Evolutionary conservation across 37 sponge, comb jelly and placozoan genomes (phyloP), one percentile per base, ranked within the genome.

Genomic region (Halichondria panicea): DNA sequence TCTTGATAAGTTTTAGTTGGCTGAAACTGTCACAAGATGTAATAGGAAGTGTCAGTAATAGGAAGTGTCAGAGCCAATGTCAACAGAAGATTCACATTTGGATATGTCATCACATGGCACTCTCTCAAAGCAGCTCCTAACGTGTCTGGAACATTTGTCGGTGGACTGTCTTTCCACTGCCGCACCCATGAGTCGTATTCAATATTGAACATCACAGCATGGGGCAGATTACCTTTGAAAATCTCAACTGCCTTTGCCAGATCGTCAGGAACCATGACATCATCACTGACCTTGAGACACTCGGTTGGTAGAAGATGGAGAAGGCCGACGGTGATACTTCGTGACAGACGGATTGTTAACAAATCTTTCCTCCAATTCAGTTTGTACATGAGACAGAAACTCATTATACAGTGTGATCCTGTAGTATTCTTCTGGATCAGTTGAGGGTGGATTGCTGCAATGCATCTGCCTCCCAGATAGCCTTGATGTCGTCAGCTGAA

Each of bases 221-320:
- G 53, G 9, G 72, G 72, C 19, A 71, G 72, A 25, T 45, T n/a
- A 31, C 8, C 55, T 45, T 44, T 8, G 22, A 35, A 71, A 46
- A 71, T 46, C 53, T 71, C 53, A 24, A 71, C 72, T 27, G 72
- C 46, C 24, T 71, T 24, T 35, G 18, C 27, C 13, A 71, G 53
- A 4, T 48, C 8, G 40, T 66, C 22, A n/a, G 68, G 68, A 66
- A 66, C 22, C 9, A 9, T 25, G 11, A 9, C n/a, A 33, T 74
- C 61, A n/a, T 66, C 36, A 54, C 43, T 62, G 11, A 74, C 41
- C 40, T 2, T 13, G 28, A 53, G 61, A 46, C 82, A 81, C 22
- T 82, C 68, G 63, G 43, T 53, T 75, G 75, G 83, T 39, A 82
- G 54, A 7, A 82, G 41, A 50, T 82, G 33, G 67, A 74, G 66